Conservation (phyloP, 2,888 invertebrate genomes). For the Dryobota labecula region DNA sequence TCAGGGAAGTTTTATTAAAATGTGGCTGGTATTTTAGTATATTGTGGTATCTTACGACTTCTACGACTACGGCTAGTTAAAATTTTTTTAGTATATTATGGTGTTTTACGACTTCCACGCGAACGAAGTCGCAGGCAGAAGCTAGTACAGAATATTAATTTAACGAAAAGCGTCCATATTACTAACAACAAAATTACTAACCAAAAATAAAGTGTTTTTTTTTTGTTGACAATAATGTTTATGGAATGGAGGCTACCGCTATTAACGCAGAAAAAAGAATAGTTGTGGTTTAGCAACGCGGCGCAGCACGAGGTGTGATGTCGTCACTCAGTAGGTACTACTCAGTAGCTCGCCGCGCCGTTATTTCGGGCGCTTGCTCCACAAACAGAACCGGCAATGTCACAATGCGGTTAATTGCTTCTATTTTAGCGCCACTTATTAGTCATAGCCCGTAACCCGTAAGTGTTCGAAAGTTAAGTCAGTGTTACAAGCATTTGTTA, state of each 20-base stretch:
- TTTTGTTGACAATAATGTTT: background rate
- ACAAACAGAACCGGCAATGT: constrained; percentile 63
- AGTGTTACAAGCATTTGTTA: background rate
- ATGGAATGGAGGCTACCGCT: background rate
- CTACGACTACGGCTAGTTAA: too few species aligned
- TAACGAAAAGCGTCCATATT: background rate
- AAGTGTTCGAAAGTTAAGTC: background rate
- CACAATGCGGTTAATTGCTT: constrained; percentile 74
- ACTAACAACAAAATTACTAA: background rate
- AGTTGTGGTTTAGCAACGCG: background rate
- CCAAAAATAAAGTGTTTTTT: background rate
- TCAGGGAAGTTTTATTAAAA: too few species aligned
- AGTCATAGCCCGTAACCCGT: constrained; percentile 9
- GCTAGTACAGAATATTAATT: too few species aligned
- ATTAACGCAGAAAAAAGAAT: background rate
- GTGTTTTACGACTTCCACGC: too few species aligned
- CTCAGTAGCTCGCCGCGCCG: constrained; percentile 21
- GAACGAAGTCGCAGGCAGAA: too few species aligned
- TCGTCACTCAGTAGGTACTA: background rate
- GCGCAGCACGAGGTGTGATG: constrained; percentile 10
- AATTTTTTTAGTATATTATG: too few species aligned
- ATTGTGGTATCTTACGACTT: too few species aligned
- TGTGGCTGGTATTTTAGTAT: too few species aligned
- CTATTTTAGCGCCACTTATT: constrained; percentile 63
- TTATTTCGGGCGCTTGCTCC: constrained; percentile 63